Evolutionary conservation across 2,888 invertebrate genomes (phyloP).

Genomic region (Pristionchus exspectatus): DNA sequence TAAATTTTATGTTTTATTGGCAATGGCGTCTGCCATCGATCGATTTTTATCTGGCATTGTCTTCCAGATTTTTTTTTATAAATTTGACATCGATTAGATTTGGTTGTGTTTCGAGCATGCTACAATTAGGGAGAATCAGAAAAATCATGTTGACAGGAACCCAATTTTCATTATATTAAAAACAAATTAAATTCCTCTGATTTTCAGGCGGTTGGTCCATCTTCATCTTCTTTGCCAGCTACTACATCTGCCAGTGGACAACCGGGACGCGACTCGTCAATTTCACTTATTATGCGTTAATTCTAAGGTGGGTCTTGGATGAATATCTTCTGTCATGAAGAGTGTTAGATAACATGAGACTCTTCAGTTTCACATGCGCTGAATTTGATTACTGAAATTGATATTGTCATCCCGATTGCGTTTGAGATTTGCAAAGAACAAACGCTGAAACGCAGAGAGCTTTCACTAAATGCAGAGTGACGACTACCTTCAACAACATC

Average conservation of each 20-base stretch:
- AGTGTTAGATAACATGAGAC: background rate
- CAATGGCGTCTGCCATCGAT: too few species aligned
- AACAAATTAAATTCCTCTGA: background rate
- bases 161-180: background rate
- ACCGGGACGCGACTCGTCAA: background rate
- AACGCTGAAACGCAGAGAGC: background rate
- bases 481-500: background rate
- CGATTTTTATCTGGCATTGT: too few species aligned
- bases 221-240: background rate
- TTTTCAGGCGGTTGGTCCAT: slow-evolving; percentile 1
- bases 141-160: too few species aligned
- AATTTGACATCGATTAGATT: too few species aligned
- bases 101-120: too few species aligned
- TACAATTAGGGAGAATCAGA: too few species aligned
- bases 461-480: background rate
- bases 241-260: background rate
- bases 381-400: background rate
- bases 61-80: too few species aligned
- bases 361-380: background rate
- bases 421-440: too few species aligned
- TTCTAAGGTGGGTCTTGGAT: background rate
- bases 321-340: background rate
- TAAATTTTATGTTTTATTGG: too few species aligned
- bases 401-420: too few species aligned
- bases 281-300: slow-evolving; percentile 6